Base-by-base conservation (phyloP, 2,888 invertebrate genomes). In the Tipula lateralis region DNA sequence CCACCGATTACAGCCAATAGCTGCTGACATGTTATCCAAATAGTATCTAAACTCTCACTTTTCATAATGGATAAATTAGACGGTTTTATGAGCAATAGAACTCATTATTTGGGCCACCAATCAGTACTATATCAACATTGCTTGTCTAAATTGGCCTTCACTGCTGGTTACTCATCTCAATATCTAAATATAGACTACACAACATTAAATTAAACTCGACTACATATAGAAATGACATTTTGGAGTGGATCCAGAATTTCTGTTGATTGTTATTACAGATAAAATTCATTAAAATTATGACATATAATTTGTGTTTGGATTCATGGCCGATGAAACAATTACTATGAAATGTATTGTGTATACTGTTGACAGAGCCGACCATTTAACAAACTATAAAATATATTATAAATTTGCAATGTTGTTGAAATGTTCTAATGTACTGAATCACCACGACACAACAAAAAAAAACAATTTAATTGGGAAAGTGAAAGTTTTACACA, bases 401-500 rank as follows among this genome's bases (percentile, higher is more conserved):
- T n/a, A n/a, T n/a, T n/a, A n/a, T n/a, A n/a, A 66, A 12, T 66
- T 66, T 66, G 66, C 66, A 66, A 66, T 9, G 66, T 66, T 66
- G 66, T 66, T 66, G 66, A 66, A 66, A 66, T 66, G 24, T 66
- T 66, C 66, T 66, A 66, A 66, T 66, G 66, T 24, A 24, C 66
- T 24, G 66, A 24, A 66, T 24, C 24, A 66, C 39, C 39, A 13
- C 7, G 4, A 13, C 1, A 19, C 7, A 66, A 24, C 9, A 9
- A 24, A 12, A 66, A 66, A 5, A 50, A 66, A 24, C 7, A n/a
- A 9, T 7, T 66, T 66, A 24, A 66, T 66, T 66, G 66, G 24
- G 66, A 66, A 66, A 66, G 66, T 66, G 66, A 66, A 66, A 66
- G 66, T 66, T 66, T 66, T 50, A 50, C 44, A 50, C n/a, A n/a